Conservation (phyloP, 2,113 vertebrate species). For the Gambusia affinis region DNA sequence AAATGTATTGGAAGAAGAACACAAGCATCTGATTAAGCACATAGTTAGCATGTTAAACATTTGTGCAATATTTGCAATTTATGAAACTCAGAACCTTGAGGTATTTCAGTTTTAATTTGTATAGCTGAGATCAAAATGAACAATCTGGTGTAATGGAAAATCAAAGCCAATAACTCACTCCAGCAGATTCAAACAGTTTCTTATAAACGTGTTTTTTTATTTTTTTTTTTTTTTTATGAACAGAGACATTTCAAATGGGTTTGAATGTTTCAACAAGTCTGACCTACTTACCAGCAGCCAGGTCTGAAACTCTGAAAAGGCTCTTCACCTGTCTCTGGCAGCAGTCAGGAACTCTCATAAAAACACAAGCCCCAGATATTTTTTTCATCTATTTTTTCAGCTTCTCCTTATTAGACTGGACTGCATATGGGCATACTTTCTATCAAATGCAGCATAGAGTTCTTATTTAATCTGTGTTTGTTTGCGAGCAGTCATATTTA, state of each 20-base stretch:
- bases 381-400: conserved; percentile 27
- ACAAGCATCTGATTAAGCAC: background rate
- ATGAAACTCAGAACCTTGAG: background rate
- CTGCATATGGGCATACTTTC: conserved; percentile 7
- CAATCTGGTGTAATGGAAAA: conserved; percentile 6
- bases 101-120: background rate
- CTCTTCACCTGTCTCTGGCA: conserved; percentile 67
- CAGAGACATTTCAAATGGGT: conserved; percentile 43
- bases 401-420: conserved; percentile 9
- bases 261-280: conserved; percentile 66
- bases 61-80: background rate
- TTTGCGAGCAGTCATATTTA: background rate
- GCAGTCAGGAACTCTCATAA: conserved; percentile 47
- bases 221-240: background rate
- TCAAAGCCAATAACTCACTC: conserved; percentile 54
- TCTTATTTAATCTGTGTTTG: background rate
- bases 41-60: background rate
- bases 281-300: conserved; percentile 72
- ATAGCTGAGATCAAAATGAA: conserved; percentile 42
- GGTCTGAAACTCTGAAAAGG: conserved; percentile 50
- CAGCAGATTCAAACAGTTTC: conserved; percentile 39
- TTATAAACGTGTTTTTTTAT: background rate
- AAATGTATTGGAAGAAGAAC: background rate
- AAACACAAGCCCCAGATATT: conserved; percentile 36
- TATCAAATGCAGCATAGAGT: background rate